phyloP scores from a whole-genome alignment of 2,888 invertebrate species.

The Cenopis cana region DNA sequence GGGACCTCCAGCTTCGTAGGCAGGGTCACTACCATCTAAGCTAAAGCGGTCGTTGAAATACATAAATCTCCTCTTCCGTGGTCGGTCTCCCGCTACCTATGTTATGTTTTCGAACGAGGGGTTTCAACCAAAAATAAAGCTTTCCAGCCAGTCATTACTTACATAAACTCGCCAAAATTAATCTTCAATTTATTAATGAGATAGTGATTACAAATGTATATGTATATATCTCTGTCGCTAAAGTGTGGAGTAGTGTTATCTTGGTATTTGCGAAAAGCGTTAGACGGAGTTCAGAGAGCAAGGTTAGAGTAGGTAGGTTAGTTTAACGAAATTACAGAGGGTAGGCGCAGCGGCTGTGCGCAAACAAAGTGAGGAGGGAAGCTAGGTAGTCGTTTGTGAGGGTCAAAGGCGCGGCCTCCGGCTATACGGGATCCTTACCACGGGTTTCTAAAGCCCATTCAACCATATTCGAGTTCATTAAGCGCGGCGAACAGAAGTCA shows the following conservation, averaged over 20 bases:
- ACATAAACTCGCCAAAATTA: too few species aligned
- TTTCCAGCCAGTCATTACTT: too few species aligned
- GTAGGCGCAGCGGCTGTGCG: slow-evolving; percentile 57
- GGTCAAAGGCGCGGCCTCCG: slow-evolving; percentile 58
- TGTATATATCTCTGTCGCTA: not conserved
- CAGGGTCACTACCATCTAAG: too few species aligned
- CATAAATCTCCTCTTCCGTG: too few species aligned
- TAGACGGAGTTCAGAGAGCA: slow-evolving; percentile 45
- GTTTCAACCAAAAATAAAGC: too few species aligned
- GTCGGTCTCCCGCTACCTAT: too few species aligned
- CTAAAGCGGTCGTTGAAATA: too few species aligned
- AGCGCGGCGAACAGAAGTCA: slow-evolving; percentile 5
- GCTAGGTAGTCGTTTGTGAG: slow-evolving; percentile 64
- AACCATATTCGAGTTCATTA: slow-evolving; percentile 18
- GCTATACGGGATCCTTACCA: slow-evolving; percentile 38
- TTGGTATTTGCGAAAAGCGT: slow-evolving; percentile 44
- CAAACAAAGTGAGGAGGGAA: slow-evolving; percentile 61
- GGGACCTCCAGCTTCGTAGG: too few species aligned
- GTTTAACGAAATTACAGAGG: slow-evolving; percentile 58
- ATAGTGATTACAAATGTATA: not conserved
- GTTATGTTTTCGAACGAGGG: too few species aligned
- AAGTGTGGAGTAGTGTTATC: slow-evolving; percentile 14
- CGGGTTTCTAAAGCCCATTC: slow-evolving; percentile 26
- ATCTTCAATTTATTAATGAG: slow-evolving; percentile 1
- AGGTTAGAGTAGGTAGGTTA: slow-evolving; percentile 42